Conservation (phyloP, 2,888 invertebrate genomes). For the Pyrochroa serraticornis region DNA sequence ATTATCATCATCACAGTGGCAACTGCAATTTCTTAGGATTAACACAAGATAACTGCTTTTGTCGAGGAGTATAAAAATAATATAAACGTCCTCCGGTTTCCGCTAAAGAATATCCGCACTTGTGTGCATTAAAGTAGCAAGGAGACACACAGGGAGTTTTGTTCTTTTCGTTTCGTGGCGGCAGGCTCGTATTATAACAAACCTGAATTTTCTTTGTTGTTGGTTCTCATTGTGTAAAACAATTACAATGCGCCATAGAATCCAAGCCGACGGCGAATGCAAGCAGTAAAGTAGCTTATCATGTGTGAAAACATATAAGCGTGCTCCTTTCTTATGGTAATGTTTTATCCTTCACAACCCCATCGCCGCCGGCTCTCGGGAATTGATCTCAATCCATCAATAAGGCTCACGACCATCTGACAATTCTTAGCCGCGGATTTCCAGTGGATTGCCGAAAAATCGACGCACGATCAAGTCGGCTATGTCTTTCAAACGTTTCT, state of each 20-base stretch:
- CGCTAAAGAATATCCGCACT: background rate
- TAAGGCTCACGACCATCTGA: slow-evolving; percentile 52
- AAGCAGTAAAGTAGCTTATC: slow-evolving; percentile 29
- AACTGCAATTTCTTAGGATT: too few species aligned
- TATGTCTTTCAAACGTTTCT: slow-evolving; percentile 40
- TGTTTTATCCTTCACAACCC: slow-evolving; percentile 42
- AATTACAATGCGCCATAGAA: slow-evolving; percentile 23
- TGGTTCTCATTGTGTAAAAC: slow-evolving; percentile 12
- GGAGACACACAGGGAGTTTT: background rate
- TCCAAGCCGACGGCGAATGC: slow-evolving; percentile 11
- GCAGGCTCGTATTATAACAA: slow-evolving; percentile 16
- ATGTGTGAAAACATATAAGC: slow-evolving; percentile 42
- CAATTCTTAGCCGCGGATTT: slow-evolving; percentile 52
- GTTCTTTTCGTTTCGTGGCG: background rate
- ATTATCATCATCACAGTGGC: background rate
- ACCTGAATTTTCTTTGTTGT: slow-evolving; percentile 15
- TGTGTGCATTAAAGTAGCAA: background rate
- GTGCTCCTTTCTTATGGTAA: slow-evolving; percentile 45
- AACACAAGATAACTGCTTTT: too few species aligned
- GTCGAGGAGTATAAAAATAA: too few species aligned
- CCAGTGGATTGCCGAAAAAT: slow-evolving; percentile 51
- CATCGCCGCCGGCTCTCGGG: slow-evolving; percentile 29
- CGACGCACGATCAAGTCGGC: slow-evolving; percentile 43
- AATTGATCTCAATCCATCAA: slow-evolving; percentile 52
- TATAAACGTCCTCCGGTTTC: too few species aligned